Evolutionary conservation across 1,140 invertebrate genomes (phyloP), one percentile per base, ranked within the genome.

Genomic region (Pomacea maculata): DNA sequence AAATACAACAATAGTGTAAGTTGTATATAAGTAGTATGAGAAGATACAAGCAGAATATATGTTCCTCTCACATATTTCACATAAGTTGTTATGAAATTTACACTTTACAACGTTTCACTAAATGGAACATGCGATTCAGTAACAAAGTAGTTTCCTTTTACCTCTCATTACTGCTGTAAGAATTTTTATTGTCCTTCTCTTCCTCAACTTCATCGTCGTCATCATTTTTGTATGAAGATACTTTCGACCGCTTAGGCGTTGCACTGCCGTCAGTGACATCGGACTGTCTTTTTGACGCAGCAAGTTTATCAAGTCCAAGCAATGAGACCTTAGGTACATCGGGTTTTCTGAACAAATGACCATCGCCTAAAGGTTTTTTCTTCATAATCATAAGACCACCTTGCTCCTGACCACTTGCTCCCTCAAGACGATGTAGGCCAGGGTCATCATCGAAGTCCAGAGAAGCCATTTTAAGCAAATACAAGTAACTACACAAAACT

Each of bases 381-480:
- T 97, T 97, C 91, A 95, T 95, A 34, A 97, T 94, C 77, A 97
- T 94, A 68, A 98, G 92, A 63, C 97, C 96, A 25, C 96, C 96
- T 83, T 93, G 92, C 89, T 95, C 93, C 80, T 94, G 93, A 7
- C 92, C 93, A n/a, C 93, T 92, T n/a, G 93, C 94, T 14, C 96
- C 97, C 90, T 96, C 96, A 84, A 98, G 92, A 80, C 95, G 94
- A 92, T 97, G 95, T 77, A 97, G 78, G 45, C 85, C 83, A 15
- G 83, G 82, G 72, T 88, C 87, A 45, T 89, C 84, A 78, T 88
- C 86, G 70, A 85, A 85, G 10, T 84, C 84, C 70, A 88, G 57
- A 65, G 74, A 83, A 17, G 82, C 81, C 83, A 81, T 83, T 80
- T 52, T 19, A 55, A 14, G n/a, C 57, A 61, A 45, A 45, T 45